Evolutionary conservation across 1,140 invertebrate species (phyloP).

Genomic region (Trialeurodes vaporariorum): DNA sequence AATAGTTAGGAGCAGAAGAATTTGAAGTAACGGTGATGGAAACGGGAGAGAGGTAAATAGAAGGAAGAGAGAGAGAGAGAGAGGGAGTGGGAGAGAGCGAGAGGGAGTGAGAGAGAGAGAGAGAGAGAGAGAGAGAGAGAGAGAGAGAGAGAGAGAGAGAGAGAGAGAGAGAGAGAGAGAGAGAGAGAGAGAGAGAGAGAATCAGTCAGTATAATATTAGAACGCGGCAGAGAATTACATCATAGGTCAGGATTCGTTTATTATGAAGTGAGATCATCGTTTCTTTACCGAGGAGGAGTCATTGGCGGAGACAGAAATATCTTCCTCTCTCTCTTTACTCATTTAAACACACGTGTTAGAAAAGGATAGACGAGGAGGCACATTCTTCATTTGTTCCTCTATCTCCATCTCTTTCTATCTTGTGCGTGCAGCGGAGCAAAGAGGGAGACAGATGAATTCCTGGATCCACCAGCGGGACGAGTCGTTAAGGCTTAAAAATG

Average conservation of each 20-base stretch:
- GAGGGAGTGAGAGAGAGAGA: neutral
- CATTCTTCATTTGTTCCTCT: no score
- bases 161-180: neutral
- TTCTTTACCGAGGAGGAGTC: neutral
- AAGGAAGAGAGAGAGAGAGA: neutral
- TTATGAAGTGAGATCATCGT: neutral
- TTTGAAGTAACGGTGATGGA: no score
- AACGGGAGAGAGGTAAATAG: neutral
- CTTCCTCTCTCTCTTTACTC: no score
- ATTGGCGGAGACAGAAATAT: no score
- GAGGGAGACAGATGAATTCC: no score
- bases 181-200: neutral
- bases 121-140: neutral
- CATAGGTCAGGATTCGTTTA: neutral
- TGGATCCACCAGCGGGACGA: no score
- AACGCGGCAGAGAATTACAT: neutral
- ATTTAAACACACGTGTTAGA: no score
- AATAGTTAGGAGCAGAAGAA: no score
- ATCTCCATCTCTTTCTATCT: no score
- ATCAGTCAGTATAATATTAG: neutral
- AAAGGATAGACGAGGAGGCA: no score
- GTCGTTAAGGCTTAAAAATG: no score
- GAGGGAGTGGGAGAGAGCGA: neutral
- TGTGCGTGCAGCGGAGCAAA: no score
- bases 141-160: neutral